Base-by-base conservation (phyloP, 2,797 vertebrate genomes). In the Etheostoma nigrum region DNA sequence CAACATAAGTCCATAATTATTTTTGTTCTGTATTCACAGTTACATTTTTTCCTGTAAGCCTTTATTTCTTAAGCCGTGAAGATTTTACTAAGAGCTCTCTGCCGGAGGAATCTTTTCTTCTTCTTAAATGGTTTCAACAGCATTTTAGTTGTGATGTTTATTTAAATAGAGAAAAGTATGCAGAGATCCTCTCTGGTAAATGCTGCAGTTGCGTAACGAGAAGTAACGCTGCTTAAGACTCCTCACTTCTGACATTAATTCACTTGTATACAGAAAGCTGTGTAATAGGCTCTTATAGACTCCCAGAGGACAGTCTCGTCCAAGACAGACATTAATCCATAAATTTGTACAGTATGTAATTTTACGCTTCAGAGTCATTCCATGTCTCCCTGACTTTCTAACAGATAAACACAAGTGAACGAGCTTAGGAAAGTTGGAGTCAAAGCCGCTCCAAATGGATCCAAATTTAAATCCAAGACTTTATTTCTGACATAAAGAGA, bases 321-420 rank as follows among this genome's bases (percentile, higher is more conserved):
- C 51, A 0, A 51, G 0, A 49, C 77, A 72, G 84, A 83, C 88
- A 82, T 83, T 88, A 88, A 92, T 88, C 86, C 86, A 82, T 78
- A 77, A 84, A 89, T 78, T 85, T 77, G 81, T 90, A 85, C 83
- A 86, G 83, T 88, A 54, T 90, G 88, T 86, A 76, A 90, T 90
- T 86, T 90, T 75, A 88, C 72, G 84, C 87, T 80, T 79, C 82
- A 80, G 70, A 78, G 75, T 89, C 79, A 61, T 68, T 88, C 78
- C 84, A 80, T 72, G 88, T 90, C 78, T 84, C 75, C 14, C 68
- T 85, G 83, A 84, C 85, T 86, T 88, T 80, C 61, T 11, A 33
- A 70, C 78, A 78, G 87, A 89, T 89, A 88, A 89, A 89, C 83
- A 87, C 40, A 49, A 73, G 78, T 49, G 82, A 89, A 23, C 47